A percentile compares a stretch with the other conserved stretches of the same genome.
Evolutionary conservation across 2,113 vertebrate species (phyloP).

Genomic region (Centropristis striata): DNA sequence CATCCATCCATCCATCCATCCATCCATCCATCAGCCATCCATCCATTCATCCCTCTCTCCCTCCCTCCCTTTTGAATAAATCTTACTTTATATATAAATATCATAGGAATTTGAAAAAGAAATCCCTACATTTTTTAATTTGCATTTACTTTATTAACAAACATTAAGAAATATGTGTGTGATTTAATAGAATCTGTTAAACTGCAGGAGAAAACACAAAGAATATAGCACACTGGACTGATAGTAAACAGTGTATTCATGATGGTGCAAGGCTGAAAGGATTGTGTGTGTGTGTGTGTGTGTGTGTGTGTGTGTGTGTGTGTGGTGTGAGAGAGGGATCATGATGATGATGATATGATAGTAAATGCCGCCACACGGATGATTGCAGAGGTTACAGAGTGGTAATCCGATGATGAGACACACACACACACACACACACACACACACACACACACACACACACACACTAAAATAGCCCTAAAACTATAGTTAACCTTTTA

Average conservation of each 20-base stretch:
- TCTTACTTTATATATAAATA: too few relatives aligned
- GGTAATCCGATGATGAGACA: slow-evolving; percentile 58
- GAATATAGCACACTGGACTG: neutral
- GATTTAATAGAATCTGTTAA: neutral
- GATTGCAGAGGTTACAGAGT: slow-evolving; percentile 42
- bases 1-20: too few relatives aligned
- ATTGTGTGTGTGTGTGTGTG: neutral
- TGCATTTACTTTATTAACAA: neutral
- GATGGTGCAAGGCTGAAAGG: too few relatives aligned
- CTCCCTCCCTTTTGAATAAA: too few relatives aligned
- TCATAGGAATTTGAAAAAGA: too few relatives aligned
- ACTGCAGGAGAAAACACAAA: neutral
- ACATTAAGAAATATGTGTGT: neutral
- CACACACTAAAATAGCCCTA: neutral
- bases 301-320: neutral
- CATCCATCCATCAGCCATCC: too few relatives aligned
- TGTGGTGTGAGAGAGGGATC: neutral
- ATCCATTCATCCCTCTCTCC: too few relatives aligned
- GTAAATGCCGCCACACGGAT: slow-evolving; percentile 41
- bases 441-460: slow-evolving; percentile 22
- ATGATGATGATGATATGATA: slow-evolving; percentile 15
- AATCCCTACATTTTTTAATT: too few relatives aligned
- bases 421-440: slow-evolving; percentile 24
- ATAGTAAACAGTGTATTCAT: neutral
- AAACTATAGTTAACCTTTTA: neutral